Evolutionary conservation across 2,888 invertebrate genomes (phyloP), one percentile per base, ranked within the genome.

Genomic region (Tachina fera): DNA sequence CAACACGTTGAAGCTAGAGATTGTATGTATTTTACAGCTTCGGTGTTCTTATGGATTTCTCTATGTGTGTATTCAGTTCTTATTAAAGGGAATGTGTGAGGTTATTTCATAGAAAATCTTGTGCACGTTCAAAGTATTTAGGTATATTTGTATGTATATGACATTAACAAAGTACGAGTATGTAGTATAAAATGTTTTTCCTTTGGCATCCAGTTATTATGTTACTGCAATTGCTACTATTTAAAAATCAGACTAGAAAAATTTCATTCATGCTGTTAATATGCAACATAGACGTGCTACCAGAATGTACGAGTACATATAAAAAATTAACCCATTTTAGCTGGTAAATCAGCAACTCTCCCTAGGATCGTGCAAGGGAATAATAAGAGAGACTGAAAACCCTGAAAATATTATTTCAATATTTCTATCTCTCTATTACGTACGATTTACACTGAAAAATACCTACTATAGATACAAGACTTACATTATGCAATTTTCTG

Each of bases 111-210:
- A 76, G 65, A 65, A 82, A 85, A 79, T 78, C 77, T 70, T 76
- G 78, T 79, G 75, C 78, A 82, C 14, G 47, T 77, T 85, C 53
- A 71, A 74, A 75, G 78, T 79, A 31, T 31, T 31, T 31, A 60
- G 43, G 43, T 19, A 16, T 63, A 75, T 82, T 0, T 31, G 5
- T 82, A 6, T 31, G 5, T 43, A 16, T 63, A 82, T 79, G 75
- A 82, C 78, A 78, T 79, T 85, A 81, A 70, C 81, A 81, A 74
- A 78, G 43, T 82, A 56, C 74, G 68, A 78, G 43, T 82, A 56
- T 77, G 68, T 31, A 31, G 31, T 82, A 49, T 77, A 74, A 63
- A 61, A 74, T 19, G 45, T 39, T 47, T 72, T 39, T 43, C 22
- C 61, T 56, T 14, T 22, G 47, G 16, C 16, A 47, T 43, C 31